Conservation (phyloP, 2,113 vertebrate species). For the Dromaius novaehollandiae region DNA sequence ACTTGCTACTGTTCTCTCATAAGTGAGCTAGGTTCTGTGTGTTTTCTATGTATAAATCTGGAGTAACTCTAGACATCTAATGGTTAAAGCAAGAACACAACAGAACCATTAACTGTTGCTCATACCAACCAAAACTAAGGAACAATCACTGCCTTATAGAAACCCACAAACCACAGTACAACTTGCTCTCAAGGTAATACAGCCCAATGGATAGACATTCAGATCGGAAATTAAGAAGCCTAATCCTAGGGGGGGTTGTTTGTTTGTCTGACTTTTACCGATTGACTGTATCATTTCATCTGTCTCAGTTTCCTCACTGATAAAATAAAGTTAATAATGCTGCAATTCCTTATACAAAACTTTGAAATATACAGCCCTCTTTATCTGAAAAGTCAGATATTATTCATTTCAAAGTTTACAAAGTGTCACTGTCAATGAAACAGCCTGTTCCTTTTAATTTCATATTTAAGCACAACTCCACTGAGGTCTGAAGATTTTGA, state of each 20-base stretch:
- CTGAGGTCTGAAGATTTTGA: conserved; percentile 9
- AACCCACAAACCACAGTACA: neutral
- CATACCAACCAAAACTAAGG: neutral
- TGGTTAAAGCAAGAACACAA: neutral
- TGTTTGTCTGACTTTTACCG: neutral
- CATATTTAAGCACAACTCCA: conserved; percentile 12
- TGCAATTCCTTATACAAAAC: neutral
- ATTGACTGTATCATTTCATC: neutral
- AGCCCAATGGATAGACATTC: neutral
- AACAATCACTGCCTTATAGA: neutral
- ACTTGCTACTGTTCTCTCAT: neutral
- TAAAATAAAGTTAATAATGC: neutral
- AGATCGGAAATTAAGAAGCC: neutral
- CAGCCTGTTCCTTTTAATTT: neutral
- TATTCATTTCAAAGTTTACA: neutral
- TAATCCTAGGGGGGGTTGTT: neutral
- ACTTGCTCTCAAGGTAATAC: neutral
- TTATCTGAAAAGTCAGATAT: neutral
- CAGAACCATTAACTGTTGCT: neutral
- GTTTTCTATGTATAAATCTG: neutral
- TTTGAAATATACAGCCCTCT: neutral
- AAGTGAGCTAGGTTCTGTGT: neutral
- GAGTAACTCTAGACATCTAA: neutral
- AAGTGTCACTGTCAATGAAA: neutral
- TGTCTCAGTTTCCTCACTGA: neutral